Base-by-base conservation (phyloP, 2,113 vertebrate genomes). In the Istiophorus platypterus region DNA sequence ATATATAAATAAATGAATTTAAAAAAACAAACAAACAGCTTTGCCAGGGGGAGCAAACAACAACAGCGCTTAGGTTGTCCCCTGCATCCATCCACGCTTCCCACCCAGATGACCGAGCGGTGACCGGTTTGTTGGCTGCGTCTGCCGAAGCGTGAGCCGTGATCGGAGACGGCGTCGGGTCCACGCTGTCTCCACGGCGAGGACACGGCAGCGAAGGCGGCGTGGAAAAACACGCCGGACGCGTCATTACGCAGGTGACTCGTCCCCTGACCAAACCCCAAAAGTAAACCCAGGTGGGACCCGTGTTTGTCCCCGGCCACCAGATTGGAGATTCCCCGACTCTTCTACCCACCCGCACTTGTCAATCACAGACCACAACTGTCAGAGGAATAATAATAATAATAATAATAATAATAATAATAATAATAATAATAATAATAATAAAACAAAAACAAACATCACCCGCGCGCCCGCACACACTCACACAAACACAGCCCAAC, bases 341-440 rank as follows among this genome's bases (percentile, higher is more conserved):
- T 45, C 52, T 17, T 61, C 64, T 45, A 29, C 34, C 79, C 79
- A 88, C 61, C 22, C 84, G 72, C 88, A 79, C 75, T 69, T 78
- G 88, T 85, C 84, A 90, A 81, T 88, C 89, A 89, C 81, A 52
- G 52, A 42, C 54, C 22, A 11, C 58, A 71, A 61, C 78, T 85
- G 82, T 78, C 57, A 76, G 22, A 26, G 10, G n/a, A n/a, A n/a
- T n/a, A n/a, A n/a, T n/a, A n/a, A n/a, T n/a, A n/a, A n/a, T n/a
- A n/a, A n/a, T n/a, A n/a, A n/a, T n/a, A n/a, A n/a, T n/a, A n/a
- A n/a, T n/a, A n/a, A n/a, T n/a, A n/a, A n/a, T n/a, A n/a, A n/a
- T n/a, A n/a, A n/a, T n/a, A n/a, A n/a, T n/a, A n/a, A n/a, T n/a
- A n/a, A n/a, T n/a, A n/a, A n/a, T n/a, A n/a, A n/a, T n/a, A n/a